Evolutionary conservation across 2,888 invertebrate species (phyloP), one percentile per base, ranked within the genome.

Genomic region (Drosophila anomalata): DNA sequence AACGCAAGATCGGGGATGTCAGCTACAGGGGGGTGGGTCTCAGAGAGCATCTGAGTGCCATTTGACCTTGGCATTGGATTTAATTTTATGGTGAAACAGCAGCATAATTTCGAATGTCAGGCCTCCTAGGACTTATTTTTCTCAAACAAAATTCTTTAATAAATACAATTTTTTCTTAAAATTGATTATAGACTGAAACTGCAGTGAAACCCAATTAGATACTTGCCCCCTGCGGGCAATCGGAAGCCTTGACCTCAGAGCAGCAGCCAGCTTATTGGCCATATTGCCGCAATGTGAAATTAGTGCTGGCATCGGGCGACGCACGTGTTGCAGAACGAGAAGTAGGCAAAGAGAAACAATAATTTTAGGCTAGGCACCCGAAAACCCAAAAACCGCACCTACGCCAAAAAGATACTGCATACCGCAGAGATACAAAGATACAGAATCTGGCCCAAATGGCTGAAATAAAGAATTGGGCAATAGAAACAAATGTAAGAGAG

Each of bases 31-130:
- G 44, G 44, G 22, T 22, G 46, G 50, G 17, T 17, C 17, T 22
- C 31, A 41, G 41, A n/a, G 12, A 51, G 63, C 83, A 79, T 79
- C 77, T 67, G 80, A 70, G 81, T 68, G 53, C 67, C 69, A 79
- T 52, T 53, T 76, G 74, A 86, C 88, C 87, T 86, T 84, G 87
- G 78, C 87, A 84, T 86, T 84, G 83, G 73, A 79, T 85, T 81
- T 85, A 70, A 77, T 76, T 68, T 73, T 73, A 65, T 79, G 82
- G 83, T 68, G 68, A 68, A 75, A 72, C 73, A 62, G 76, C 68
- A 78, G 72, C 68, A 76, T 75, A 76, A 73, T 79, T 63, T 68
- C 70, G 76, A 74, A 57, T 75, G 65, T 57, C 52, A 76, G 47
- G 51, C 22, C 22, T 22, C 22, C 22, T 22, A 22, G 22, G 22